A percentile compares a stretch with the other conserved stretches of the same genome.
These are phyloP conservation scores for Lepilemur ruficaudatus DNA, from an alignment of 2,797 vertebrate genomes.

Conservation along the genomic window DNA sequence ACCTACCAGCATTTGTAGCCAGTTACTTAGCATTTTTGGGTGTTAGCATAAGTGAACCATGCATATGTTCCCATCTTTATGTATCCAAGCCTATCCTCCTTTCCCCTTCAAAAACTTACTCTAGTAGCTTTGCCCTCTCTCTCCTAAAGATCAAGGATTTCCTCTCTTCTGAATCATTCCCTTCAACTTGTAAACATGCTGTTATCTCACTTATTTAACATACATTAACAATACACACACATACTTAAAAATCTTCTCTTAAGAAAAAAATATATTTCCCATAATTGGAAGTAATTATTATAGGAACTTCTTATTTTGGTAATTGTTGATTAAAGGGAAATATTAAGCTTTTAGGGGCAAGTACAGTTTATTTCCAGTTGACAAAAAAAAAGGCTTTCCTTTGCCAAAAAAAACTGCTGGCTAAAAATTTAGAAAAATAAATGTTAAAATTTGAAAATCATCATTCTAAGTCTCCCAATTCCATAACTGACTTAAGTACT, in stretches of 20 bases:
- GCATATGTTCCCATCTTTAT: not conserved
- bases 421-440: not conserved
- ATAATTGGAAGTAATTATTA: not conserved
- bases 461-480: not conserved
- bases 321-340: not conserved
- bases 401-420: not conserved
- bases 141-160: not conserved
- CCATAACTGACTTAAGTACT: not conserved
- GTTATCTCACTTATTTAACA: not conserved
- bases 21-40: not conserved
- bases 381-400: not conserved
- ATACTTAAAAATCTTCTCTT: not conserved
- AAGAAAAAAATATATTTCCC: not conserved
- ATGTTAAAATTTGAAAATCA: not conserved
- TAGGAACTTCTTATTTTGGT: not conserved
- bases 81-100: not conserved
- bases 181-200: not conserved
- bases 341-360: not conserved
- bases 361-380: not conserved
- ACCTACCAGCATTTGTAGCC: not conserved
- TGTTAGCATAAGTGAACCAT: not conserved
- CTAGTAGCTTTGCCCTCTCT: not conserved
- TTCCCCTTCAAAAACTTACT: not conserved
- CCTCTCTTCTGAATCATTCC: not conserved
- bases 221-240: not conserved